Percentiles rank a stretch among this genome's conserved stretches.
These are phyloP conservation scores for Panurus biarmicus DNA, from an alignment of 2,113 vertebrate genomes.

Conservation along the genomic window DNA sequence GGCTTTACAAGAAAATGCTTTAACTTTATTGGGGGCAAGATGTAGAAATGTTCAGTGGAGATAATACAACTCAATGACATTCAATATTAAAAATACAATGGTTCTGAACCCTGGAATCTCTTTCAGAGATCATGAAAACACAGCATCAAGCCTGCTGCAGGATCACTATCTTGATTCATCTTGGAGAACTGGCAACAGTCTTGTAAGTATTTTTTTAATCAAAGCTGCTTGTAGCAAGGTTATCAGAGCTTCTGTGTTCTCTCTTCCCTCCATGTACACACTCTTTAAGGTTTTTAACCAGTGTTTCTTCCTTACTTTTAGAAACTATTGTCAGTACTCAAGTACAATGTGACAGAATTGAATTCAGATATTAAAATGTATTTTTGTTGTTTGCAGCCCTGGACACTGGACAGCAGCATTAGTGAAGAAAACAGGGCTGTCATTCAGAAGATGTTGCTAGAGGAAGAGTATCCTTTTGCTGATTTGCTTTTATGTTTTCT, in stretches of 20 bases:
- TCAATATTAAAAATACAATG: background rate
- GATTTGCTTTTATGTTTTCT: background rate
- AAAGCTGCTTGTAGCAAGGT: background rate
- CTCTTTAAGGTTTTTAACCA: background rate
- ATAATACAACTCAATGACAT: background rate
- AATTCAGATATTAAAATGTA: background rate
- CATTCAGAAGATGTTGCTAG: conserved; percentile 94
- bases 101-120: background rate
- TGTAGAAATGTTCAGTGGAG: background rate
- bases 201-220: conserved; percentile 69
- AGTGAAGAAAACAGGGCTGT: conserved; percentile 90
- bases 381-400: conserved; percentile 75
- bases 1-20: background rate
- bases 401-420: conserved; percentile 90
- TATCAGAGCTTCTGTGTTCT: background rate
- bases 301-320: background rate
- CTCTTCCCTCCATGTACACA: rapidly evolving
- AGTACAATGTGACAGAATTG: background rate
- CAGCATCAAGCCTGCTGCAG: conserved; percentile 68
- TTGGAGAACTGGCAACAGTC: conserved; percentile 78
- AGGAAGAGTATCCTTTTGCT: conserved; percentile 92
- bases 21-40: background rate
- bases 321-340: background rate
- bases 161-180: conserved; percentile 85
- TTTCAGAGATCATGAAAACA: conserved; percentile 71